Conservation (phyloP, 2,113 vertebrate species). For the Siniperca chuatsi region DNA sequence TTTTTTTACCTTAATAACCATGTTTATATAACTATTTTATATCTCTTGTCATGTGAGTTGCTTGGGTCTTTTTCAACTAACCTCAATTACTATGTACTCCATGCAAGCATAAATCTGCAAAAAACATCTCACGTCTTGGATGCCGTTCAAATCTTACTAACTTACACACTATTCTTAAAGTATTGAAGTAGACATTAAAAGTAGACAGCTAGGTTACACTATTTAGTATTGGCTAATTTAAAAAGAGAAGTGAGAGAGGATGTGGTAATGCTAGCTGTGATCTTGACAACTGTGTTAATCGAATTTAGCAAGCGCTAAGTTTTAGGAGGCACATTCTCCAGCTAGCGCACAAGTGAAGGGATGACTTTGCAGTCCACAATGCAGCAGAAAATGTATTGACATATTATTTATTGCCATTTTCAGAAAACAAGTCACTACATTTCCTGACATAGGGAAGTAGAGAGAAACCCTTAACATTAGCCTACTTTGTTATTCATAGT, state of each 20-base stretch:
- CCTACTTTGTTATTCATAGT: too few species aligned
- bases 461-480: background rate
- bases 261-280: slow-evolving; percentile 36
- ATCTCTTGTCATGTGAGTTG: background rate
- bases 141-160: too few species aligned
- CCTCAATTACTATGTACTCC: background rate
- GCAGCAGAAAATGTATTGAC: background rate
- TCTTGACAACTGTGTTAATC: slow-evolving; percentile 13
- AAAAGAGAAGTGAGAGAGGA: slow-evolving; percentile 46
- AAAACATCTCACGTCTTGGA: background rate
- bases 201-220: background rate
- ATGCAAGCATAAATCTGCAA: background rate
- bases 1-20: background rate
- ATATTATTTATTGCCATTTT: background rate
- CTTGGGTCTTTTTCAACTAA: background rate
- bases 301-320: background rate
- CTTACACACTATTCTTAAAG: background rate
- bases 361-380: background rate
- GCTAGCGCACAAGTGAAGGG: background rate
- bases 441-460: background rate
- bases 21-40: background rate
- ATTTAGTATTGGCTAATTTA: background rate
- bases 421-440: background rate
- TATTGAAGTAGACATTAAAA: too few species aligned
- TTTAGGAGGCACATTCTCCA: background rate